Evolutionary conservation across 2,888 invertebrate genomes (phyloP).

Genomic region (Sinhomidia bicolor): DNA sequence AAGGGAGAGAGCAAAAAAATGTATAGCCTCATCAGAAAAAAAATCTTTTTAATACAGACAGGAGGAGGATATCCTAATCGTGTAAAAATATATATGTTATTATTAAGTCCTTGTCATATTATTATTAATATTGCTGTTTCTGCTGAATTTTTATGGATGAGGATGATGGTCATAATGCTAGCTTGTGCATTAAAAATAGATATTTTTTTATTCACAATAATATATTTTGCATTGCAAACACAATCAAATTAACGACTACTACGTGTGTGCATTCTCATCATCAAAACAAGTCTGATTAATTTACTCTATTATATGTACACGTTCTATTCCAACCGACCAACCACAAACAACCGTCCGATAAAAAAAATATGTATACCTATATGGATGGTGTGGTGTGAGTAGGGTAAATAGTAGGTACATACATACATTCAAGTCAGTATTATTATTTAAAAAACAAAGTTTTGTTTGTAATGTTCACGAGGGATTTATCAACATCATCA

Average conservation of each 20-base stretch:
- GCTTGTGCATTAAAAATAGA: neutral
- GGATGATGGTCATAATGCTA: neutral
- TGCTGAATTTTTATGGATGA: neutral
- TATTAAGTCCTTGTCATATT: neutral
- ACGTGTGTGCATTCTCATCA: neutral
- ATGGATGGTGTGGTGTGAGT: neutral
- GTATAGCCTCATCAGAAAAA: neutral
- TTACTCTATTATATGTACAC: neutral
- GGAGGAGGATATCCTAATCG: conserved; percentile 34
- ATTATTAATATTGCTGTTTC: neutral
- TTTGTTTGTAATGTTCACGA: conserved; percentile 21
- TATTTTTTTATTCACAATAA: neutral
- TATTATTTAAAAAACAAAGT: conserved; percentile 2
- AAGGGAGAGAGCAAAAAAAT: neutral
- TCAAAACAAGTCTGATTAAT: neutral
- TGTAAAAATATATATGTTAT: neutral
- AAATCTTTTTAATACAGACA: neutral
- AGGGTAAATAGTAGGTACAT: neutral
- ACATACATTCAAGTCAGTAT: neutral
- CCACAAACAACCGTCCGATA: neutral
- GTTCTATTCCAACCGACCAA: conserved; percentile 3
- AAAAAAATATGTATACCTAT: neutral
- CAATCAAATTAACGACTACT: conserved; percentile 15
- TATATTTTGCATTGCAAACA: neutral
- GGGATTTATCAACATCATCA: neutral